Evolutionary conservation across 2,113 vertebrate genomes (phyloP).

Genomic region (Poecile atricapillus): DNA sequence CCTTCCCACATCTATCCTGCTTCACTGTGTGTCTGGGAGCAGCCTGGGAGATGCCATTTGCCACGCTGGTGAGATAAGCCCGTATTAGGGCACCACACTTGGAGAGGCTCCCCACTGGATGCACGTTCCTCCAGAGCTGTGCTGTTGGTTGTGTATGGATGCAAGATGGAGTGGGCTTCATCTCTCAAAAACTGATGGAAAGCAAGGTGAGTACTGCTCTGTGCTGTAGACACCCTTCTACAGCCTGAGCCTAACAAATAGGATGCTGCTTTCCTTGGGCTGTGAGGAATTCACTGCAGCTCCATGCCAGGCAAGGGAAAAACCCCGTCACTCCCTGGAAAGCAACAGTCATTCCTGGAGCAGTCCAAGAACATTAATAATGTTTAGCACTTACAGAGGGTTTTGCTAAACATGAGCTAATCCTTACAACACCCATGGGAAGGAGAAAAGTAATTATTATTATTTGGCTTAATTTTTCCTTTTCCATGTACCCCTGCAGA

Average conservation of each 20-base stretch:
- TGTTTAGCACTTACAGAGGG: neutral
- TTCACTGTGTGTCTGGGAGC: neutral
- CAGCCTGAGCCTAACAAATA: neutral
- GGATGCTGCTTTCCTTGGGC: neutral
- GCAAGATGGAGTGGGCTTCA: neutral
- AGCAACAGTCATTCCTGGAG: neutral
- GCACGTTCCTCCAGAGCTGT: neutral
- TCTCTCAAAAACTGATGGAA: neutral
- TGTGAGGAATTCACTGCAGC: neutral
- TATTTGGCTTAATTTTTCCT: neutral
- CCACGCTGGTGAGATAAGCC: neutral
- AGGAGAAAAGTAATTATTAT: conserved; percentile 33
- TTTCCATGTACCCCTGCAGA: neutral
- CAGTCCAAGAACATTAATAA: conserved; percentile 31
- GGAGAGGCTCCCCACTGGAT: fast-evolving
- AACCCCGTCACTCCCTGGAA: conserved; percentile 6
- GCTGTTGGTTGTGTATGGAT: neutral
- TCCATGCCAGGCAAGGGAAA: neutral
- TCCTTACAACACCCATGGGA: conserved; percentile 38
- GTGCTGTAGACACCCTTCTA: neutral
- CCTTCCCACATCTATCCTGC: fast-evolving
- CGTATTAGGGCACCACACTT: neutral
- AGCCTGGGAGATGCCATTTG: neutral
- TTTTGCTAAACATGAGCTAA: conserved; percentile 58
- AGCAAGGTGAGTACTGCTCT: neutral